These are phyloP conservation scores for Sebastes miniatus DNA, from an alignment of 2,797 vertebrate species.

Conservation along the genomic window DNA sequence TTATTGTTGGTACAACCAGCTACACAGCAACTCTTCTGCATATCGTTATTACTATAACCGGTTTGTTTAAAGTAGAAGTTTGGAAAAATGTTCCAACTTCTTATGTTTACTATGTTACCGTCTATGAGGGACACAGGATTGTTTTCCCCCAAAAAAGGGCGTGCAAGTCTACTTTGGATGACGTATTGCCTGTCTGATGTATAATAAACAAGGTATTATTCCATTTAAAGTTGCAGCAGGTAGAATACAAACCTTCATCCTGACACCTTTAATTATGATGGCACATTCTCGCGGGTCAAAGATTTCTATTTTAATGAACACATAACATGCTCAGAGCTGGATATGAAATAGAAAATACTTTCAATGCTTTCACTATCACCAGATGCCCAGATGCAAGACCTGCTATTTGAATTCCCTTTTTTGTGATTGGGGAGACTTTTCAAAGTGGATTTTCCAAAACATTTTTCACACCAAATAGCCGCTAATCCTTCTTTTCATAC, in stretches of 20 bases:
- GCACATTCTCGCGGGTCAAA: background rate
- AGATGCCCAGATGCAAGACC: constrained; percentile 14
- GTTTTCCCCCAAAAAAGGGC: no score
- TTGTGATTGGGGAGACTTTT: constrained; percentile 26
- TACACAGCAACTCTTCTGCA: no score
- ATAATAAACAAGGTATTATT: background rate
- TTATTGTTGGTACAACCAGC: no score
- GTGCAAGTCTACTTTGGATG: no score
- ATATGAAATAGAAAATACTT: constrained; percentile 27
- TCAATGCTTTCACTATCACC: background rate
- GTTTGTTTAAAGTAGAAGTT: no score
- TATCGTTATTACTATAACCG: no score
- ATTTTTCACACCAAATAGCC: constrained; percentile 55
- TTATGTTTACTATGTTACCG: no score
- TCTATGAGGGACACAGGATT: no score
- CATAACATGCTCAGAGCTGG: background rate
- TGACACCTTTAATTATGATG: constrained; percentile 12
- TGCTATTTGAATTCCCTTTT: constrained; percentile 24
- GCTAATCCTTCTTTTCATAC: constrained; percentile 65
- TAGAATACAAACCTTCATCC: background rate
- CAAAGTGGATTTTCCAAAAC: constrained; percentile 57
- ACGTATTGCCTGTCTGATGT: no score
- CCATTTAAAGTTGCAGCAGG: background rate
- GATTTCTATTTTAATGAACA: constrained; percentile 23
- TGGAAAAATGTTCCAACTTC: no score